Evolutionary conservation across 2,888 invertebrate genomes (phyloP).

Genomic region (Eupithecia subumbrata): DNA sequence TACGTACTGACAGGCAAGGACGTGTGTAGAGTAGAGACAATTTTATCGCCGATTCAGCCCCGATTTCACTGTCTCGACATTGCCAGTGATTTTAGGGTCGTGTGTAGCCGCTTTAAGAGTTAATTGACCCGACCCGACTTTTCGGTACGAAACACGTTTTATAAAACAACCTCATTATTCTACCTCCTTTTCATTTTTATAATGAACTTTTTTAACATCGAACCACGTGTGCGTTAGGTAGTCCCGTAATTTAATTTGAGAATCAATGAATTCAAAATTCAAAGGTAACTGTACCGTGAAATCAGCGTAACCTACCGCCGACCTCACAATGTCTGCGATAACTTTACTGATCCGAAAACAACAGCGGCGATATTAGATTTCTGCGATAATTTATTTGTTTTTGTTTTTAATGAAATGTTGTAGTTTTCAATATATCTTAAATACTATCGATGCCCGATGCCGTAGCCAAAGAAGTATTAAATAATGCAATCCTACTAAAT

Average conservation of each 20-base stretch:
- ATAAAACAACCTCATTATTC: too few species aligned
- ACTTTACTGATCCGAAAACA: not conserved
- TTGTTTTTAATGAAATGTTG: not conserved
- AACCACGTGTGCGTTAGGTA: too few species aligned
- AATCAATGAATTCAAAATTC: conserved; percentile 1
- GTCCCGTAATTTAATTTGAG: not conserved
- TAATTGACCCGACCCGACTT: too few species aligned
- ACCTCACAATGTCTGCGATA: conserved; percentile 1
- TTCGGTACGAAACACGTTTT: too few species aligned
- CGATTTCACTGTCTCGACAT: too few species aligned
- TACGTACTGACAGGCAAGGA: too few species aligned
- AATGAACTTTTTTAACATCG: not conserved
- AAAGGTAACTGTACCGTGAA: conserved; percentile 3
- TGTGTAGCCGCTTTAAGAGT: too few species aligned
- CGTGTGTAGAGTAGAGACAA: too few species aligned
- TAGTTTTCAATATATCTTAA: not conserved
- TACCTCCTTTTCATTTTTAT: not conserved
- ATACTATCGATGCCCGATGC: not conserved
- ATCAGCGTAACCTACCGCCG: not conserved
- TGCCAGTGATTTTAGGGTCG: too few species aligned
- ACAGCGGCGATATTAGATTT: not conserved
- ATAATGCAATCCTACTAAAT: too few species aligned
- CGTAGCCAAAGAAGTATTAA: not conserved
- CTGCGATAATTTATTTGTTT: not conserved
- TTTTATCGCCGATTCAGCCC: too few species aligned